Evolutionary conservation across 2,888 invertebrate species (phyloP), one percentile per base, ranked within the genome.

Genomic region (Julus scanicus): DNA sequence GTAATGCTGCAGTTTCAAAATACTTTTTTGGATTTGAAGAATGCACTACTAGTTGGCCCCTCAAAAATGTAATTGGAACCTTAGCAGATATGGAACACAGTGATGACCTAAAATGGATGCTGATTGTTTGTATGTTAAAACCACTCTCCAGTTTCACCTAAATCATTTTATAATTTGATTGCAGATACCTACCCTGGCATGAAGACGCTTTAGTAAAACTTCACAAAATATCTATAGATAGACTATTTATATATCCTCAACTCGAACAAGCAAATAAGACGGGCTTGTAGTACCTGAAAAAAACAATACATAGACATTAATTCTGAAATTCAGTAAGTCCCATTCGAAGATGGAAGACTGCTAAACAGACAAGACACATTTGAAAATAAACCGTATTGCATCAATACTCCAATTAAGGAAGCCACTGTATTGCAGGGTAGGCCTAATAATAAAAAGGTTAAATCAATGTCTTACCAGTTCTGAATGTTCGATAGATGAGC

Each of bases 101-200:
- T 53, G 11, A 53, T 53, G 53, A 53, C 13, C 15, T 53, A 9
- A 53, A 9, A 9, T 53, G 53, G 9, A 2, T 15, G 9, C 15
- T 15, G 2, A 53, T 15, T 53, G 53, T 11, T 8, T 15, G 53
- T 15, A 2, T 53, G 53, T 53, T 8, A 11, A 53, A 53, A 15
- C 53, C 53, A 53, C 53, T 53, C 53, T 15, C 53, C 44, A 5
- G 44, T 44, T 44, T 44, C 44, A 44, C 44, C 3, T 44, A 44
- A 44, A 6, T 5, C 6, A 44, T 44, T 57, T n/a, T 29, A 29
- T 8, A 1, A 20, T 29, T 29, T 29, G 6, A 20, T 29, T 29
- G 29, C 29, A 71, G 29, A 71, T 71, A 71, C 71, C 20, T 71
- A 71, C 71, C 71, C 71, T 71, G 71, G 71, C 71, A 71, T 71